Conservation (phyloP, 2,797 vertebrate species). For the Sebastolobus alascanus region DNA sequence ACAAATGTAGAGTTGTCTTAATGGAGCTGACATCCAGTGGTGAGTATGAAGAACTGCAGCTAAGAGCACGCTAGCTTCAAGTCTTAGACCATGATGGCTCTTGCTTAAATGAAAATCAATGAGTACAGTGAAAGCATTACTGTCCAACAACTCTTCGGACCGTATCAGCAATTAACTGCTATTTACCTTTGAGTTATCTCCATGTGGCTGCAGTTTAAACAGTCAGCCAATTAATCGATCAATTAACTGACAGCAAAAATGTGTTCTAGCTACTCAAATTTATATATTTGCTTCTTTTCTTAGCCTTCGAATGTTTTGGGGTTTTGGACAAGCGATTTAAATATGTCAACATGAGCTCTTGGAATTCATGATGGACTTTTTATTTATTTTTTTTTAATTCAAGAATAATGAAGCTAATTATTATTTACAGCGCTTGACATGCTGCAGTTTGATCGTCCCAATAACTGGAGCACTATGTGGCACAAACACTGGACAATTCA, state of each 20-base stretch:
- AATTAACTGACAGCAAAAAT: neutral
- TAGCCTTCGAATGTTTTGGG: too few species aligned
- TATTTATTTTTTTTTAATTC: neutral
- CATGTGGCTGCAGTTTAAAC: neutral
- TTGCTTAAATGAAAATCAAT: neutral
- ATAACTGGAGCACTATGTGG: neutral
- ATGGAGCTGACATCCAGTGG: slow-evolving; percentile 27
- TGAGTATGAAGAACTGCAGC: neutral
- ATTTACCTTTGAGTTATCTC: neutral
- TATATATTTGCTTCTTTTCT: neutral
- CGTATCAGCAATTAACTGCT: neutral
- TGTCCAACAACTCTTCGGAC: neutral
- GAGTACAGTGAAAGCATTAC: neutral
- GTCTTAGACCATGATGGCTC: too few species aligned
- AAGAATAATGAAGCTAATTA: neutral
- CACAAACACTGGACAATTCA: neutral
- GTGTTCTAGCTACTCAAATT: neutral
- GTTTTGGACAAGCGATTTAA: neutral
- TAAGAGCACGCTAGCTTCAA: neutral
- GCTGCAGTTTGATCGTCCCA: neutral
- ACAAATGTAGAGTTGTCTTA: neutral
- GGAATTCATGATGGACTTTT: neutral
- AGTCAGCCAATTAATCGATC: neutral
- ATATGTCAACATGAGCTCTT: neutral
- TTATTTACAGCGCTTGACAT: neutral